Conservation (phyloP, 2,797 vertebrate species). For the Neoniphon sammara region DNA sequence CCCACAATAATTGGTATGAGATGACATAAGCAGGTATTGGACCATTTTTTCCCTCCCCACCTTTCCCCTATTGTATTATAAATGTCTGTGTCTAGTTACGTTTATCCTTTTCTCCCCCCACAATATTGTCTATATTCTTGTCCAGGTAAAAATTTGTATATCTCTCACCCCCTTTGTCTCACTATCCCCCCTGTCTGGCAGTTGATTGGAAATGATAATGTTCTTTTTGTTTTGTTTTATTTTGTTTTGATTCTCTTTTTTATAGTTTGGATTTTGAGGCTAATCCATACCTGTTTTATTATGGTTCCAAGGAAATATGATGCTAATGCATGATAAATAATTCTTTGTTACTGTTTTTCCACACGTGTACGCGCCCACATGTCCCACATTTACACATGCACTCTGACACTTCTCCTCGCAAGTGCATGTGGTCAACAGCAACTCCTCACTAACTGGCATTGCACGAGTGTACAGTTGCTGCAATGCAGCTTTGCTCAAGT, state of each 20-base stretch:
- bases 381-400: conserved; percentile 14
- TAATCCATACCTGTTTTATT: conserved; percentile 23
- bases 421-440: conserved; percentile 66
- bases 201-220: conserved; percentile 31
- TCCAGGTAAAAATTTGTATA: conserved; percentile 40
- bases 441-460: conserved; percentile 45
- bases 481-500: conserved; percentile 57
- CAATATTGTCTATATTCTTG: conserved; percentile 45
- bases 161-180: conserved; percentile 33
- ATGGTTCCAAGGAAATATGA: conserved; percentile 38
- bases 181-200: conserved; percentile 56
- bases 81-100: conserved; percentile 52
- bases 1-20: conserved; percentile 50
- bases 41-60: conserved; percentile 59
- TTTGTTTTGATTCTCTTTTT: not conserved
- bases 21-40: conserved; percentile 60
- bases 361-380: not conserved
- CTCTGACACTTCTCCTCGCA: conserved; percentile 24
- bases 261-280: conserved; percentile 32
- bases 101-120: conserved; percentile 41
- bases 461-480: conserved; percentile 60
- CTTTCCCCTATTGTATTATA: conserved; percentile 54
- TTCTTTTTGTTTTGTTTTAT: not conserved
- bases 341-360: conserved; percentile 7
- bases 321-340: conserved; percentile 54